These are phyloP conservation scores for Microctenopoma steveboyesi DNA, from an alignment of 2,797 vertebrate species.

Conservation along the genomic window DNA sequence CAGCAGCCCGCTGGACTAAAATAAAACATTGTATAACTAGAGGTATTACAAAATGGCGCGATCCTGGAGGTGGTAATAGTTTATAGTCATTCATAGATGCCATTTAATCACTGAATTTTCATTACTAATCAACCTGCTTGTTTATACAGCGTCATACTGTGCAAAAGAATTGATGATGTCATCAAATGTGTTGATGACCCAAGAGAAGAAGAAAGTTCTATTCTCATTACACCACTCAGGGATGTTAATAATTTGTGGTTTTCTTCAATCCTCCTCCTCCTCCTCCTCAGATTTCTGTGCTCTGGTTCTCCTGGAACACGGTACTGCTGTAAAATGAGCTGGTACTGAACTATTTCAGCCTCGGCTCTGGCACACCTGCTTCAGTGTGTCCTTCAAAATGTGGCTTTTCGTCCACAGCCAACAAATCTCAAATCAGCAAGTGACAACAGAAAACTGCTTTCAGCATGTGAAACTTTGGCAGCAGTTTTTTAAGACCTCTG, in stretches of 20 bases:
- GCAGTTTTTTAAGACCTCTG: conserved; percentile 35
- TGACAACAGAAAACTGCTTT: conserved; percentile 42
- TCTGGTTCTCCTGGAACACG: conserved; percentile 52
- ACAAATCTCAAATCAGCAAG: conserved; percentile 54
- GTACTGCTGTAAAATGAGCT: conserved; percentile 58
- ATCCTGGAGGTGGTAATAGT: not conserved
- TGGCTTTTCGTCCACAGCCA: conserved; percentile 30
- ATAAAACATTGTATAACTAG: not conserved
- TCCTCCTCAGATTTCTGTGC: conserved; percentile 59
- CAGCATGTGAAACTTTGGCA: conserved; percentile 55
- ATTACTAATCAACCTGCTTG: not conserved
- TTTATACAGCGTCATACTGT: not conserved
- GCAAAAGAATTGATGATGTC: not conserved
- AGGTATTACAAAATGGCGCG: not conserved
- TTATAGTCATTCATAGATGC: not conserved
- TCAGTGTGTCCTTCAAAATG: conserved; percentile 45
- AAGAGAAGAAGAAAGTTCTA: no score
- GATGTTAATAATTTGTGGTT: conserved; percentile 26
- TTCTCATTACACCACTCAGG: not conserved
- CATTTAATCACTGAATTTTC: not conserved
- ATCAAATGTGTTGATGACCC: not conserved
- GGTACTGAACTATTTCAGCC: conserved; percentile 38
- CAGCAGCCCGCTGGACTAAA: conserved; percentile 11
- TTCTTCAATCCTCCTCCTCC: conserved; percentile 34
- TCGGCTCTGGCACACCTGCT: conserved; percentile 37